Evolutionary conservation across 2,888 invertebrate genomes (phyloP).

Genomic region (Drosophila planitibia): DNA sequence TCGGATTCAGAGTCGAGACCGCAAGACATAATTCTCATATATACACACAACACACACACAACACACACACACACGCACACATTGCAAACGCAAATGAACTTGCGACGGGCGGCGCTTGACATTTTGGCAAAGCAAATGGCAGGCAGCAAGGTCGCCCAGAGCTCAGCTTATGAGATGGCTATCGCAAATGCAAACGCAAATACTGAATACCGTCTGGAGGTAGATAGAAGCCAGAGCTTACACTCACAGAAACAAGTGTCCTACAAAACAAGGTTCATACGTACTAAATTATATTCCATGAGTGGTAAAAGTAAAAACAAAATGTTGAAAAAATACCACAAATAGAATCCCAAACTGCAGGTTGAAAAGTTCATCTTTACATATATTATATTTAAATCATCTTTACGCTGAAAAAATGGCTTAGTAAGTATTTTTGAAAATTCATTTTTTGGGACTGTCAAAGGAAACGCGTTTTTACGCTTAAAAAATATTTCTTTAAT

Average conservation of each 20-base stretch:
- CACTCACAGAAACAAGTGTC: neutral
- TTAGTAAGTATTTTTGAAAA: neutral
- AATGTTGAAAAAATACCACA: too few species aligned
- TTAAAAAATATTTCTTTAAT: neutral
- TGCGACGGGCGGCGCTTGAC: slow-evolving; percentile 70
- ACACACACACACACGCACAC: slow-evolving; percentile 14
- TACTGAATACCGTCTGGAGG: slow-evolving; percentile 39
- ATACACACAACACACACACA: slow-evolving; percentile 17
- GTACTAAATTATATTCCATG: neutral
- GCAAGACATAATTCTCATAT: slow-evolving; percentile 56
- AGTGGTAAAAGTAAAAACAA: rapidly evolving
- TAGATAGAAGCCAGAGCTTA: slow-evolving; percentile 2
- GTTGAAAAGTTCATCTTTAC: neutral
- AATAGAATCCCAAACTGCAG: neutral
- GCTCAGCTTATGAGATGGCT: slow-evolving; percentile 61
- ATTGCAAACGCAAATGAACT: slow-evolving; percentile 14
- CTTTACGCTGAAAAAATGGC: neutral
- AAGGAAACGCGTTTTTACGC: neutral
- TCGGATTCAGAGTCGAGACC: neutral
- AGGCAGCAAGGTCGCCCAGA: slow-evolving; percentile 75
- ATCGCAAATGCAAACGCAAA: slow-evolving; percentile 58
- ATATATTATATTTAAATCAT: neutral
- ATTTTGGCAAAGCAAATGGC: slow-evolving; percentile 68
- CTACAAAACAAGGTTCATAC: neutral
- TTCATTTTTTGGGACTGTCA: neutral